Percentiles rank a stretch among this genome's conserved stretches.
These are phyloP conservation scores for Scortum barcoo DNA, from an alignment of 2,113 vertebrate species.

Conservation along the genomic window DNA sequence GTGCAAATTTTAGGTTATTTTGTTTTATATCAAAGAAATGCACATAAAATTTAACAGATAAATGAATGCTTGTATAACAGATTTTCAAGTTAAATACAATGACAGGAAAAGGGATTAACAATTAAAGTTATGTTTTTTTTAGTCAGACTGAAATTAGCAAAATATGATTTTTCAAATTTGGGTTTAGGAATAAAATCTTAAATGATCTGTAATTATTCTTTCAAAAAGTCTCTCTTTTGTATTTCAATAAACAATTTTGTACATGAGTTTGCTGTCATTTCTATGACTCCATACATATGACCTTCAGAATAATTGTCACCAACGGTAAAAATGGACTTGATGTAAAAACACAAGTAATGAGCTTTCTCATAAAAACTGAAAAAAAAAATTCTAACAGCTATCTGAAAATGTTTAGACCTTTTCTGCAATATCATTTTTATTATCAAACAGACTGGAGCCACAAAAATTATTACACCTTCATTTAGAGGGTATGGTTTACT, in stretches of 20 bases:
- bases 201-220: not conserved
- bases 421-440: slow-evolving; percentile 66
- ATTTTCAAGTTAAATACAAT: not conserved
- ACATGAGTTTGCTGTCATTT: not conserved
- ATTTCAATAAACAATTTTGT: not conserved
- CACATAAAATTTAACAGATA: not conserved
- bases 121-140: not conserved
- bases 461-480: slow-evolving; percentile 57
- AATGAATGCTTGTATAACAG: not conserved
- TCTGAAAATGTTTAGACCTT: slow-evolving; percentile 31
- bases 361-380: slow-evolving; percentile 49
- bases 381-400: slow-evolving; percentile 26
- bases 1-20: not conserved
- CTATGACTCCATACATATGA: not conserved
- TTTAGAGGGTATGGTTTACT: slow-evolving; percentile 9
- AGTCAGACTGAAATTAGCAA: slow-evolving; percentile 4
- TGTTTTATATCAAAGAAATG: not conserved
- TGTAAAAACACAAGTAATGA: no score
- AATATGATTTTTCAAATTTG: no score
- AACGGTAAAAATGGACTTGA: slow-evolving; percentile 14
- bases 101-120: not conserved
- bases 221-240: no score
- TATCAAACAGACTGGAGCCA: slow-evolving; percentile 67
- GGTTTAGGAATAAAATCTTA: not conserved
- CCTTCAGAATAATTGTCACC: slow-evolving; percentile 33